Percentiles rank a stretch among this genome's conserved stretches.
Evolutionary conservation across 2,888 invertebrate genomes (phyloP).

Genomic region (Oligia latruncula): DNA sequence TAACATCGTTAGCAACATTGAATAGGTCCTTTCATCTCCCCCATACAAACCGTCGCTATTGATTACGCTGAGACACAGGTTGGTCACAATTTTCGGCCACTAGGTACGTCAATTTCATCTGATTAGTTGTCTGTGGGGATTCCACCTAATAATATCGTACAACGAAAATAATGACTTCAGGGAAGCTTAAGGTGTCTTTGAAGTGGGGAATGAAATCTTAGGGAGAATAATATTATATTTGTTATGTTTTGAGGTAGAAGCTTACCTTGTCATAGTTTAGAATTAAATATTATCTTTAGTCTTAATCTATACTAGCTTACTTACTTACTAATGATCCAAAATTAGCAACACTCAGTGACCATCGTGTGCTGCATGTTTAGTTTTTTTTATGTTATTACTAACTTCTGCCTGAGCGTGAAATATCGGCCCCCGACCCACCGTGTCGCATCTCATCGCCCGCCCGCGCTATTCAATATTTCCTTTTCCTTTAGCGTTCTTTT

Average conservation of each 20-base stretch:
- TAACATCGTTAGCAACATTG: slow-evolving; percentile 61
- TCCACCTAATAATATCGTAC: slow-evolving; percentile 59
- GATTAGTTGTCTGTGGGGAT: slow-evolving; percentile 72
- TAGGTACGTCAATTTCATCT: slow-evolving; percentile 71
- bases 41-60: slow-evolving; percentile 67
- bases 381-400: too few relatives aligned
- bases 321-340: neutral
- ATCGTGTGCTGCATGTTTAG: too few relatives aligned
- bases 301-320: neutral
- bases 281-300: neutral
- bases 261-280: neutral
- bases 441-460: too few relatives aligned
- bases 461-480: too few relatives aligned
- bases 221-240: neutral
- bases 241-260: neutral
- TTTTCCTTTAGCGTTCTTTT: too few relatives aligned
- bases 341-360: neutral
- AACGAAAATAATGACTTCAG: slow-evolving; percentile 55
- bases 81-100: slow-evolving; percentile 71
- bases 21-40: slow-evolving; percentile 54
- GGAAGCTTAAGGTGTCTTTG: slow-evolving; percentile 53
- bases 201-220: slow-evolving; percentile 31
- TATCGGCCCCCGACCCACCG: too few relatives aligned
- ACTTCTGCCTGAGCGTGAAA: too few relatives aligned
- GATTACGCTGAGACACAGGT: slow-evolving; percentile 69